phyloP scores from a whole-genome alignment of 2,888 invertebrate genomes.

The Cepaea hortensis region DNA sequence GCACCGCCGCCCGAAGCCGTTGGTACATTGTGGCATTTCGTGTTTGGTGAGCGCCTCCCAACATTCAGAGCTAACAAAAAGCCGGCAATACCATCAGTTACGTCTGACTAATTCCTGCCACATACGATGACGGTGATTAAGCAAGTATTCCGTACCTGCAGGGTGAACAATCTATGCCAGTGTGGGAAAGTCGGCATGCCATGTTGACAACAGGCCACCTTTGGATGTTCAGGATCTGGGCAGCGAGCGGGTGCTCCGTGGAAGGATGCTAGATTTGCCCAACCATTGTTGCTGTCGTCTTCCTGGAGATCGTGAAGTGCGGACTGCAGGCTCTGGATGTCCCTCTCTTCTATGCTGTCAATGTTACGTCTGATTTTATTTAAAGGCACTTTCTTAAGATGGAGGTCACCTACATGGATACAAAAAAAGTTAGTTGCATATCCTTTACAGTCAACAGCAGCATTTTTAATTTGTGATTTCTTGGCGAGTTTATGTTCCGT shows the following conservation, averaged over 20 bases:
- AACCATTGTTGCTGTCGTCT: constrained; percentile 49
- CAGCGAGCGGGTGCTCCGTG: constrained; percentile 50
- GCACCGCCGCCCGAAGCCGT: too few species aligned
- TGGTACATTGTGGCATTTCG: too few species aligned
- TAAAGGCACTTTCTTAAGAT: not conserved
- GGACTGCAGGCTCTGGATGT: constrained; percentile 52
- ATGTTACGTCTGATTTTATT: constrained; percentile 54
- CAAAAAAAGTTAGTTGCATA: not conserved
- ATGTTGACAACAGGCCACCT: constrained; percentile 47
- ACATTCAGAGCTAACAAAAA: too few species aligned
- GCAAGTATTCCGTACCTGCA: constrained; percentile 25
- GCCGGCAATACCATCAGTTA: too few species aligned
- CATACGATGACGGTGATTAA: too few species aligned
- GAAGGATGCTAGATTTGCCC: constrained; percentile 39
- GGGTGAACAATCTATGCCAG: constrained; percentile 48
- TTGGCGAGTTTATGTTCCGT: not conserved
- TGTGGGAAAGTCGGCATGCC: constrained; percentile 53
- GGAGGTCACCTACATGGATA: not conserved
- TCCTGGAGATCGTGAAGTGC: constrained; percentile 52
- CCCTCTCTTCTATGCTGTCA: constrained; percentile 47
- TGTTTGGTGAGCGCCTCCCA: too few species aligned
- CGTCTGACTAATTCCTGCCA: too few species aligned
- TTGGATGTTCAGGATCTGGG: constrained; percentile 13
- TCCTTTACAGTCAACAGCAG: too few species aligned
- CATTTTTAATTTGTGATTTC: too few species aligned